Conservation (phyloP, 2,797 vertebrate genomes). For the Galaxias olidus region DNA sequence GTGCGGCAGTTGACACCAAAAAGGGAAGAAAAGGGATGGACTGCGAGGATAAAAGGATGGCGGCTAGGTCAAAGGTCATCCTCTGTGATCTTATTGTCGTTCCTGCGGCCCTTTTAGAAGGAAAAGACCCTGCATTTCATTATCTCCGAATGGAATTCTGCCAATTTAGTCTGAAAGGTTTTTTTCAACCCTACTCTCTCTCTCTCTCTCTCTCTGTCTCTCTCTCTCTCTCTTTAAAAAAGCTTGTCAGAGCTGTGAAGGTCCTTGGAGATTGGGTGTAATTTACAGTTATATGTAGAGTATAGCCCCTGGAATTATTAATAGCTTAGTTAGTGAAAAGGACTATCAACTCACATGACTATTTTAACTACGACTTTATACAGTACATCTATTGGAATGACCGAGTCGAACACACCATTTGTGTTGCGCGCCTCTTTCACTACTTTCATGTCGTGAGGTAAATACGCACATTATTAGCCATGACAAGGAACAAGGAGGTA, state of each 20-base stretch:
- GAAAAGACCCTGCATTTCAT: conserved; percentile 80
- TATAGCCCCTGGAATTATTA: too few relatives aligned
- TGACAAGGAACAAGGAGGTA: conserved; percentile 12
- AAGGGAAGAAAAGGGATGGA: conserved; percentile 72
- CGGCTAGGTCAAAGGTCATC: conserved; percentile 83
- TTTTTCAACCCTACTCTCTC: conserved; percentile 35
- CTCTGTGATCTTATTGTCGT: conserved; percentile 83
- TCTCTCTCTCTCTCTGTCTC: too few relatives aligned
- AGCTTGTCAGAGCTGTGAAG: conserved; percentile 47
- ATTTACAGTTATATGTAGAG: conserved; percentile 15
- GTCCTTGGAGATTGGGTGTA: conserved; percentile 56
- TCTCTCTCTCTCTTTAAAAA: conserved; percentile 17
- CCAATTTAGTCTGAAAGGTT: conserved; percentile 58
- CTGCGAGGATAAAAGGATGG: conserved; percentile 79
- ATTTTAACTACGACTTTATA: too few relatives aligned
- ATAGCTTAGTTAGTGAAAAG: too few relatives aligned
- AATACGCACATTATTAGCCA: conserved; percentile 20
- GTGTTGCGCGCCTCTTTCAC: neutral
- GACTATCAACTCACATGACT: too few relatives aligned
- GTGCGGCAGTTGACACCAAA: conserved; percentile 72
- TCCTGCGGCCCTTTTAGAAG: conserved; percentile 68
- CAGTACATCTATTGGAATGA: too few relatives aligned
- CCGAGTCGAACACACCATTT: too few relatives aligned
- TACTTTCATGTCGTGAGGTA: neutral
- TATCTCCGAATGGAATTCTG: conserved; percentile 74